phyloP scores from a whole-genome alignment of 1,140 invertebrate species.

The Hydropsyche tenuis region DNA sequence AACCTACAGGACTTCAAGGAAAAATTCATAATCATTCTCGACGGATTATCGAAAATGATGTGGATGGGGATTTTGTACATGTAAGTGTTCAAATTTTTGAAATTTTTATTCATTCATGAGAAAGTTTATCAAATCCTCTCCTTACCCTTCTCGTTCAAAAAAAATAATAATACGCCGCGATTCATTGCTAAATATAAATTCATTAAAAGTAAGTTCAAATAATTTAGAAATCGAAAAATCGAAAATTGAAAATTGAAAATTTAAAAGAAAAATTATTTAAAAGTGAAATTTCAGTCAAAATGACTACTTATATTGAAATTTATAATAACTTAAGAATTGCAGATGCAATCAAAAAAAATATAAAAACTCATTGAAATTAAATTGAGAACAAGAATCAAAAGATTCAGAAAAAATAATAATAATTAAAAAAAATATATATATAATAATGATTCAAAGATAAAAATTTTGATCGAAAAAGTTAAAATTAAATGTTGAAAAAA shows the following conservation, averaged over 20 bases:
- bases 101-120: not conserved
- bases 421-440: too few species aligned
- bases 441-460: too few species aligned
- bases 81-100: not conserved
- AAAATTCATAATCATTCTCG: not conserved
- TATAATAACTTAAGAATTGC: not conserved
- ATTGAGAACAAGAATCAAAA: too few species aligned
- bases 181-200: not conserved
- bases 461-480: too few species aligned
- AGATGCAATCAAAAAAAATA: too few species aligned
- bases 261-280: too few species aligned
- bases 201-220: too few species aligned
- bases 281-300: not conserved
- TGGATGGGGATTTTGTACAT: not conserved
- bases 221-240: not conserved
- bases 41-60: constrained; percentile 1
- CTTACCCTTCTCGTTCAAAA: constrained; percentile 3
- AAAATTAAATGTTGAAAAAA: too few species aligned
- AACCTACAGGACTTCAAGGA: not conserved
- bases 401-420: too few species aligned
- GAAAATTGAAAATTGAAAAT: not conserved
- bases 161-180: not conserved
- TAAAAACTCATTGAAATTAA: too few species aligned
- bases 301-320: not conserved
- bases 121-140: not conserved